Conservation (phyloP, 2,888 invertebrate genomes). For the Metellina segmentata region DNA sequence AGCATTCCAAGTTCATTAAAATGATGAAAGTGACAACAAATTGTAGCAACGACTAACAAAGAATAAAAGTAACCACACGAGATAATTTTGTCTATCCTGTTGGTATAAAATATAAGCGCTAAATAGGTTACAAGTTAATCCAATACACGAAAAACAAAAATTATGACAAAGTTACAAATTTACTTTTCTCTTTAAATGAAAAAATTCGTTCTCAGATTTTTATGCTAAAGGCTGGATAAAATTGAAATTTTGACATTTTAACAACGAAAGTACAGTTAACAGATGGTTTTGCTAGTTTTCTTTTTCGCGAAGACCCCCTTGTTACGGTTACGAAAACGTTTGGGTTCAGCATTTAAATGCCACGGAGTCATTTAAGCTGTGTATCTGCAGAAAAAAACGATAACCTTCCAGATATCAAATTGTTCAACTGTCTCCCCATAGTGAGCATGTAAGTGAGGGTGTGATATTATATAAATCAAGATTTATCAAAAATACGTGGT, state of each 20-base stretch:
- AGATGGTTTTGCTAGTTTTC: constrained; percentile 20
- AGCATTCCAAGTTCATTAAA: not conserved
- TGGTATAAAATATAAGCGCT: not conserved
- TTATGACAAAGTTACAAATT: not conserved
- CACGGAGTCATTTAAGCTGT: constrained; percentile 8
- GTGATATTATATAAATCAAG: too few species aligned
- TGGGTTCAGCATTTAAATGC: constrained; percentile 29
- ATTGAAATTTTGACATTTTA: not conserved
- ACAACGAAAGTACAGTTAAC: constrained; percentile 1
- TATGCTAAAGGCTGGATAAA: not conserved
- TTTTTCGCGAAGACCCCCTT: constrained; percentile 9
- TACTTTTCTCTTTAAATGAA: not conserved
- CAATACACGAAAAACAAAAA: not conserved
- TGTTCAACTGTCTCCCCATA: too few species aligned
- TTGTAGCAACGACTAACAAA: not conserved
- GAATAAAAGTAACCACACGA: not conserved
- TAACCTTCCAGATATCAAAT: too few species aligned
- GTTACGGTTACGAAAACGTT: constrained; percentile 26
- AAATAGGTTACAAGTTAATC: not conserved
- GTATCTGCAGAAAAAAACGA: not conserved
- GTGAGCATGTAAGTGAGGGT: too few species aligned
- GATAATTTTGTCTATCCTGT: not conserved
- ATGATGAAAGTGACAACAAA: not conserved
- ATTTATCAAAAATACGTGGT: too few species aligned
- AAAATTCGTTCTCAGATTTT: not conserved